Percentiles rank a stretch among this genome's conserved stretches.
Conservation (phyloP, 2,797 vertebrate genomes). For the Schizopygopsis malacanthus region DNA sequence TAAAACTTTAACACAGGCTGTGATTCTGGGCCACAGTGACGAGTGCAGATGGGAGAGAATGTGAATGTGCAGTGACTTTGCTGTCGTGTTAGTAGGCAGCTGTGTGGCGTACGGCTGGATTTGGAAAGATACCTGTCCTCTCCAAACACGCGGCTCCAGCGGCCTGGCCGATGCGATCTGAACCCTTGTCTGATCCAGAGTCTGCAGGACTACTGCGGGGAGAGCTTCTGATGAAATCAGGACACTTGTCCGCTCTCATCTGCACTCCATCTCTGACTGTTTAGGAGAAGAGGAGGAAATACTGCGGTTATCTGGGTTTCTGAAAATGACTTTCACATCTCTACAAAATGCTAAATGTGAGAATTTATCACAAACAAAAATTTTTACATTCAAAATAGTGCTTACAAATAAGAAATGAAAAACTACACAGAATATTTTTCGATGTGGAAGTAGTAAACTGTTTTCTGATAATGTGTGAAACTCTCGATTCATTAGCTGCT, state of each 20-base stretch:
- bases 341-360: neutral
- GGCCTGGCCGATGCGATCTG: slow-evolving; percentile 70
- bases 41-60: slow-evolving; percentile 27
- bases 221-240: slow-evolving; percentile 53
- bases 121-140: slow-evolving; percentile 76
- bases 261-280: slow-evolving; percentile 16
- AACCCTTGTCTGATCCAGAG: slow-evolving; percentile 68
- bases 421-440: neutral
- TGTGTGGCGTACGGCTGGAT: slow-evolving; percentile 63
- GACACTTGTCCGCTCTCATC: slow-evolving; percentile 58
- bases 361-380: slow-evolving; percentile 11
- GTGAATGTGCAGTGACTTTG: slow-evolving; percentile 67
- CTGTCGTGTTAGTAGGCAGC: slow-evolving; percentile 69
- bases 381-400: neutral
- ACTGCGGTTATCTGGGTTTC: neutral
- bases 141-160: slow-evolving; percentile 60
- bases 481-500: neutral
- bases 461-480: neutral
- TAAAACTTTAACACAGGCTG: neutral
- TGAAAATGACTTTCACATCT: neutral
- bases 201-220: slow-evolving; percentile 43
- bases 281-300: neutral
- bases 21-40: slow-evolving; percentile 17
- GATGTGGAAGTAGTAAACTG: neutral
- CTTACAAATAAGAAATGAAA: neutral